A percentile compares a stretch with the other conserved stretches of the same genome.
These are phyloP conservation scores for Dufourea novaeangliae DNA, from an alignment of 1,140 invertebrate genomes.

Conservation along the genomic window DNA sequence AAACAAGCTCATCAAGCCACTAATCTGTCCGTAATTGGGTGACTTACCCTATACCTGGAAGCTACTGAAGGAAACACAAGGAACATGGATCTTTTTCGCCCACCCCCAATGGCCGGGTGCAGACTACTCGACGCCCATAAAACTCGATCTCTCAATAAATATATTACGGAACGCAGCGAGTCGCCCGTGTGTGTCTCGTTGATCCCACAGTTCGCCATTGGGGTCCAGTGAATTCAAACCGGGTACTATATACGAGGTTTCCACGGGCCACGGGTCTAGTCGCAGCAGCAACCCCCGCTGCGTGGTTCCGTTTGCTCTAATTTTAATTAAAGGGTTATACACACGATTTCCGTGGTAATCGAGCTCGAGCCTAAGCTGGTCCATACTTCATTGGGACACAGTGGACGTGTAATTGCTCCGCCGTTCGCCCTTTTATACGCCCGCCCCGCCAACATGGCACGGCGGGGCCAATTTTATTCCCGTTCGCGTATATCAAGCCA, in stretches of 20 bases:
- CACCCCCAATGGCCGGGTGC: constrained; percentile 9
- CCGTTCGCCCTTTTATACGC: constrained; percentile 50
- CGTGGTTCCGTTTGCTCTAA: constrained; percentile 71
- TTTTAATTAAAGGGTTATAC: constrained; percentile 73
- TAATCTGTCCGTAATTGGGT: too few species aligned
- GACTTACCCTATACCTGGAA: too few species aligned
- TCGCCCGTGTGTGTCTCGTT: constrained; percentile 29
- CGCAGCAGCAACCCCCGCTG: constrained; percentile 68
- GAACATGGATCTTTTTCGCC: neutral
- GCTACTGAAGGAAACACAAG: neutral
- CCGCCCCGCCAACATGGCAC: constrained; percentile 43
- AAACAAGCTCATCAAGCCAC: too few species aligned
- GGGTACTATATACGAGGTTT: constrained; percentile 29
- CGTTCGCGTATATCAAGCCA: constrained; percentile 39
- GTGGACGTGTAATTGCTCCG: constrained; percentile 57
- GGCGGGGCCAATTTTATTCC: constrained; percentile 48
- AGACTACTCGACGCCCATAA: constrained; percentile 46
- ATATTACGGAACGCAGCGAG: constrained; percentile 35
- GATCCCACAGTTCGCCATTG: constrained; percentile 46
- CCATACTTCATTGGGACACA: constrained; percentile 58
- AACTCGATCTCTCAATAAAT: constrained; percentile 63
- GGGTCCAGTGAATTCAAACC: constrained; percentile 60
- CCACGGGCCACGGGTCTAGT: constrained; percentile 41
- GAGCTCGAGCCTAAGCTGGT: constrained; percentile 21
- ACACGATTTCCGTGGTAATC: constrained; percentile 67